Base-by-base conservation (phyloP, 2,113 vertebrate genomes). In the Elachura formosa region DNA sequence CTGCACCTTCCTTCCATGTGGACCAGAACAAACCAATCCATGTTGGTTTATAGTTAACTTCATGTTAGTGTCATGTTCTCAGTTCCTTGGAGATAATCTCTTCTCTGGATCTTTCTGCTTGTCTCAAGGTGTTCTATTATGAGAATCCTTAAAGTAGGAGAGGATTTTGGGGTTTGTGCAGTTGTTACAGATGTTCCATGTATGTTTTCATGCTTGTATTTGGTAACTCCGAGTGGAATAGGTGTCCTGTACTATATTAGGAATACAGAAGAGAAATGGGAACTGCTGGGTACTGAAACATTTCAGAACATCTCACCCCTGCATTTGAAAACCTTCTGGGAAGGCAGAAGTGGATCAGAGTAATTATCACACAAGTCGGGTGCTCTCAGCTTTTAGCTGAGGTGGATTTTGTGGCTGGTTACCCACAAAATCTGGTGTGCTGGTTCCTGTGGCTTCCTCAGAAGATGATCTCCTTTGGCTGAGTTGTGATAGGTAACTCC, bases 101-200 rank as follows among this genome's bases (percentile, higher is more conserved):
- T 87, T 43, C 22, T 78, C 63, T 34, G 45, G 38, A 14, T 56
- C 18, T 59, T 81, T 64, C 16, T 58, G 21, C 49, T 77, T 33
- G 11, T 61, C 15, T 41, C 10, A 36, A 31, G 29, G 15, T 56
- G 11, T 33, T 76, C 7, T 1, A 16, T 8, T 20, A 14, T 17
- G 59, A 74, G 22, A 11, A 23, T 64, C 22, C 23, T n/a, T n/a
- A n/a, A n/a, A n/a, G n/a, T n/a, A 67, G 8, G 25, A 54, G 38
- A 64, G 22, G 5, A 3, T 41, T 68, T 14, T 19, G 13, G 33
- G 15, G 12, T 72, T 72, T 11, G 0, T 45, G 21, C 18, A 33
- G 20, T 1, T 72, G 14, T 71, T 63, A 10, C 0, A 11, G 17
- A 4, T 25, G 6, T 64, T 61, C 29, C 1, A 0, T 10, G 4